phyloP scores from a whole-genome alignment of 2,113 vertebrate genomes.

The Lamprologus ornatipinnis region DNA sequence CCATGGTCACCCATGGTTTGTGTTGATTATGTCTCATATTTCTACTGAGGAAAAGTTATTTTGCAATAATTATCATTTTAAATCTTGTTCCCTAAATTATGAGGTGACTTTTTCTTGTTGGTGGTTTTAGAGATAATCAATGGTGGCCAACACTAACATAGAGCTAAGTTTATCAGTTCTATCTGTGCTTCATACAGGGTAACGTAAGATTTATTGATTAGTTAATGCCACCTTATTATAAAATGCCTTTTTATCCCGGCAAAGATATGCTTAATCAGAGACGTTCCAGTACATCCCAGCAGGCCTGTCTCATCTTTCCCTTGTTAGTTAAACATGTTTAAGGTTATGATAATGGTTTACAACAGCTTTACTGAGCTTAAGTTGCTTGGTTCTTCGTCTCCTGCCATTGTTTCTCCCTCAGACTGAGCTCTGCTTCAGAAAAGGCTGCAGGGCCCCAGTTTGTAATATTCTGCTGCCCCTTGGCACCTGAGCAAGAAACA shows the following conservation, averaged over 20 bases:
- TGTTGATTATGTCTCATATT: background rate
- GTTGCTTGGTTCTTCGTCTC: constrained; percentile 74
- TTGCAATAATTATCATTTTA: background rate
- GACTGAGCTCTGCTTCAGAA: constrained; percentile 81
- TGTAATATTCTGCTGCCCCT: constrained; percentile 81
- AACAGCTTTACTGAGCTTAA: constrained; percentile 43
- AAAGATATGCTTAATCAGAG: background rate
- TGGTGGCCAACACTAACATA: background rate
- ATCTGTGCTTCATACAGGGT: background rate
- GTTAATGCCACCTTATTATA: background rate
- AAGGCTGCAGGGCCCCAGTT: constrained; percentile 94
- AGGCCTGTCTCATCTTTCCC: background rate
- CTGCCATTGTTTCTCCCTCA: constrained; percentile 88
- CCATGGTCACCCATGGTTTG: background rate
- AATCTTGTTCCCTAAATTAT: background rate
- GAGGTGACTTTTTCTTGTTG: background rate
- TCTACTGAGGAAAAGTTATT: background rate
- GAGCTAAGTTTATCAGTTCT: background rate
- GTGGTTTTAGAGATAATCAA: background rate
- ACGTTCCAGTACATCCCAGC: background rate
- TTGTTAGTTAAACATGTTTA: background rate
- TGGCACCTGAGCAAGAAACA: constrained; percentile 72
- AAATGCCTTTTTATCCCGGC: background rate
- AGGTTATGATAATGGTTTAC: background rate
- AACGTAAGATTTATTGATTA: background rate